Evolutionary conservation across 2,113 vertebrate genomes (phyloP).

Genomic region (Hemichromis elongatus): DNA sequence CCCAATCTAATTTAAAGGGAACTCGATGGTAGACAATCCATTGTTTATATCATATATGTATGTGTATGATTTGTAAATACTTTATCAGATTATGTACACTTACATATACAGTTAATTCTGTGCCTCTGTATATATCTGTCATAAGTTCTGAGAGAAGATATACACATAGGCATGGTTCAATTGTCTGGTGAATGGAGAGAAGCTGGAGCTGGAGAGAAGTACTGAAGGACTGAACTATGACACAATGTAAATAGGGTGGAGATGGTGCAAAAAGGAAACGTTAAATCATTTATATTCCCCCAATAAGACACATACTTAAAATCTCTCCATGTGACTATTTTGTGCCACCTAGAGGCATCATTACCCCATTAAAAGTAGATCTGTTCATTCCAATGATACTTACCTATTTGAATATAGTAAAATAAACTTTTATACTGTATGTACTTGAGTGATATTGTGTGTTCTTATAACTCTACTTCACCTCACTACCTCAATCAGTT

Average conservation of each 20-base stretch:
- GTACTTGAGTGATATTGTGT: conserved; percentile 3
- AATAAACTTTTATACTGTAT: conserved; percentile 70
- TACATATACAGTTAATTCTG: conserved; percentile 57
- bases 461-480: neutral
- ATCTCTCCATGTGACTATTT: conserved; percentile 36
- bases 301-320: conserved; percentile 15
- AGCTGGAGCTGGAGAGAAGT: conserved; percentile 73
- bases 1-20: conserved; percentile 42
- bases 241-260: conserved; percentile 56
- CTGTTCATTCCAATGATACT: conserved; percentile 20
- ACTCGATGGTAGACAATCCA: conserved; percentile 23
- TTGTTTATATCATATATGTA: conserved; percentile 52
- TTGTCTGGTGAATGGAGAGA: conserved; percentile 38
- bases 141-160: conserved; percentile 65
- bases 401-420: conserved; percentile 31
- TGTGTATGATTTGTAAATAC: conserved; percentile 67
- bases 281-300: conserved; percentile 31
- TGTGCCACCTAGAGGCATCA: conserved; percentile 45
- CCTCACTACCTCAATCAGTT: neutral
- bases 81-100: conserved; percentile 42
- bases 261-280: conserved; percentile 32
- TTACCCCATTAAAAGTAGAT: conserved; percentile 41
- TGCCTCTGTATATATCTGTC: conserved; percentile 68
- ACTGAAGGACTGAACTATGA: conserved; percentile 61
- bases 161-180: conserved; percentile 62